Evolutionary conservation across 1,140 invertebrate genomes (phyloP).

Genomic region (Portunus trituberculatus): DNA sequence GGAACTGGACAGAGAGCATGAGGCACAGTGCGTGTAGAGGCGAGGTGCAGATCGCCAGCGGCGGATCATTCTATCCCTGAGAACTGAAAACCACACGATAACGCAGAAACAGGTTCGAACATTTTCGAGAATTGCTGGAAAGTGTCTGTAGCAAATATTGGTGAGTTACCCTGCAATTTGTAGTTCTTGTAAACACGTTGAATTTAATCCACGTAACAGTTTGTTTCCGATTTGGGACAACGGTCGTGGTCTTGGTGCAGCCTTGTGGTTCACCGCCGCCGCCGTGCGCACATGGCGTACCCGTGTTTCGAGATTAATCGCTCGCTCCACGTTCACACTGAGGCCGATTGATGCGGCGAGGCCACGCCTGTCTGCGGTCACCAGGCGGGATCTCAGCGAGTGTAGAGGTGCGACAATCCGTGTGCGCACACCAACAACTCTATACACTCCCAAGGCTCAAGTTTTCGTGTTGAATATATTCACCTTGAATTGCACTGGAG

Average conservation of each 20-base stretch:
- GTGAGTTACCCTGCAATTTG: not conserved
- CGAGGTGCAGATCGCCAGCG: not conserved
- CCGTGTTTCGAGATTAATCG: not conserved
- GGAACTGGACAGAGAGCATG: not conserved
- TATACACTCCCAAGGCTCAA: too few species aligned
- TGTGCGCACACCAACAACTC: too few species aligned
- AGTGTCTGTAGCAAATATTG: not conserved
- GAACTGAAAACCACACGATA: not conserved
- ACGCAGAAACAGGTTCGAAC: not conserved
- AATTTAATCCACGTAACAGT: not conserved
- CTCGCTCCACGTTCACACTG: not conserved
- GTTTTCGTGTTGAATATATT: too few species aligned
- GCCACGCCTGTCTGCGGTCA: not conserved
- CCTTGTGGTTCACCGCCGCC: not conserved
- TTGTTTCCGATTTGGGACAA: not conserved
- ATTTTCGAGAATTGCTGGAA: slow-evolving; percentile 1
- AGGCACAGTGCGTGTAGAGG: not conserved
- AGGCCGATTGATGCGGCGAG: not conserved
- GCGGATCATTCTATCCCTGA: not conserved
- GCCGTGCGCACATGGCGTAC: not conserved
- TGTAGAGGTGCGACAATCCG: too few species aligned
- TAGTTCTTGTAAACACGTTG: not conserved
- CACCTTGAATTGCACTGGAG: too few species aligned
- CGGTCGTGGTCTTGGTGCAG: not conserved
- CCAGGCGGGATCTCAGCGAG: not conserved